Evolutionary conservation across 2,888 invertebrate genomes (phyloP).

Genomic region (Tipula unca): DNA sequence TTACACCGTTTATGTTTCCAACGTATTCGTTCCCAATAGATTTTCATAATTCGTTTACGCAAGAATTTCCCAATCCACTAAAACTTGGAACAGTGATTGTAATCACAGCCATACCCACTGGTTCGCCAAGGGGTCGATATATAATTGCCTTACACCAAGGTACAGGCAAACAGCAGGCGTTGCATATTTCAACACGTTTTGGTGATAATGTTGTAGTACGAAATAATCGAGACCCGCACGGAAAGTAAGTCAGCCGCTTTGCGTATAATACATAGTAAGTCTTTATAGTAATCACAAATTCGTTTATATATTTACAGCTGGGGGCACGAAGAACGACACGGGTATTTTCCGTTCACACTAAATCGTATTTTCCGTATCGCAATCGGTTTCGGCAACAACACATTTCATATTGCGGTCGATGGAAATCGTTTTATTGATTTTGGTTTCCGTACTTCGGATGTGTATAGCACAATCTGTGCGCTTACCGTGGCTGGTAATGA

Average conservation of each 20-base stretch:
- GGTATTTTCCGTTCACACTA: constrained; percentile 39
- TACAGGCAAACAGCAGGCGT: background rate
- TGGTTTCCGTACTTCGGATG: constrained; percentile 34
- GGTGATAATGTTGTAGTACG: background rate
- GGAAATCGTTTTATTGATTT: constrained; percentile 36
- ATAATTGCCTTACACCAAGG: background rate
- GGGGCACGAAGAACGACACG: constrained; percentile 37
- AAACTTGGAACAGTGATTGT: background rate
- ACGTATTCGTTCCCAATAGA: background rate
- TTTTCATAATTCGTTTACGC: background rate
- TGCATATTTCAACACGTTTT: background rate
- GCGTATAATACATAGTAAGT: background rate
- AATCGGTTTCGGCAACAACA: constrained; percentile 37
- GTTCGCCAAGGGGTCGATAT: background rate
- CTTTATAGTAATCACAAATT: background rate
- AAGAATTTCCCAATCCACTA: background rate
- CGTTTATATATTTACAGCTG: constrained; percentile 31
- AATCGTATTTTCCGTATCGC: constrained; percentile 40
- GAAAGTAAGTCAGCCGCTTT: background rate
- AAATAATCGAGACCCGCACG: background rate
- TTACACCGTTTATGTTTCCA: background rate
- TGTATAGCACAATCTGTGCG: constrained; percentile 37
- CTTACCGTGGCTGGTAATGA: constrained; percentile 26
- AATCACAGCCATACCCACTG: background rate
- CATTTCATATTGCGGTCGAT: constrained; percentile 39